Evolutionary conservation across 2,888 invertebrate genomes (phyloP), one percentile per base, ranked within the genome.

Genomic region (Drosophila rellima): DNA sequence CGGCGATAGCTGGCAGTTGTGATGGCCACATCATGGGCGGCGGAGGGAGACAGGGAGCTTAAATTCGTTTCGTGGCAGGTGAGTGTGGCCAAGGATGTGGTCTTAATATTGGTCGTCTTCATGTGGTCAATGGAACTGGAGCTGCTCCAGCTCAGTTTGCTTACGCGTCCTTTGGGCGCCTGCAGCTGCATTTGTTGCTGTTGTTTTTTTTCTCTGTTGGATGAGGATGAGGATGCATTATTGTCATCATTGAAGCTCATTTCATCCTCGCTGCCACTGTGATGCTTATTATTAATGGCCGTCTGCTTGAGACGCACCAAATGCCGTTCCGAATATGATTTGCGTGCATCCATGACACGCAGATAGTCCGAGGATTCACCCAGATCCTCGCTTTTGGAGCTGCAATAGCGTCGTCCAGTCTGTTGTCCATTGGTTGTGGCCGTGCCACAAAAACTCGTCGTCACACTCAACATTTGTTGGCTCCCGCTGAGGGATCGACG

Each of bases 81-180:
- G 65, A 91, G 88, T 47, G 91, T 88, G 71, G 91, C 92, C 90
- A 92, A 80, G 67, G 92, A 92, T 80, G 91, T 91, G 89, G 92
- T 92, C 78, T 92, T 92, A 61, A 91, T 91, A 90, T 91, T 92
- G 90, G 91, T 91, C 89, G 89, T 91, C 83, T 91, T 91, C 65
- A 92, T 80, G 69, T 91, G 91, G 74, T 92, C 90, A 26, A 91
- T 91, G 74, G 91, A 91, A 70, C 90, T 26, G 26, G 26, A 91
- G 71, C 90, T 91, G 79, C 91, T 92, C 89, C 90, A 91, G 74
- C 90, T 89, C 13, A 88, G 68, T 37, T 73, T 88, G 78, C 70
- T 78, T 77, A 42, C 77, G 62, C 77, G 70, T 17, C 26, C 15
- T 5, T 31, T 37, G 17, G 73, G 76, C 59, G 75, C 77, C 45